These are phyloP conservation scores for Dilophus febrilis DNA, from an alignment of 2,888 invertebrate genomes.

Conservation along the genomic window DNA sequence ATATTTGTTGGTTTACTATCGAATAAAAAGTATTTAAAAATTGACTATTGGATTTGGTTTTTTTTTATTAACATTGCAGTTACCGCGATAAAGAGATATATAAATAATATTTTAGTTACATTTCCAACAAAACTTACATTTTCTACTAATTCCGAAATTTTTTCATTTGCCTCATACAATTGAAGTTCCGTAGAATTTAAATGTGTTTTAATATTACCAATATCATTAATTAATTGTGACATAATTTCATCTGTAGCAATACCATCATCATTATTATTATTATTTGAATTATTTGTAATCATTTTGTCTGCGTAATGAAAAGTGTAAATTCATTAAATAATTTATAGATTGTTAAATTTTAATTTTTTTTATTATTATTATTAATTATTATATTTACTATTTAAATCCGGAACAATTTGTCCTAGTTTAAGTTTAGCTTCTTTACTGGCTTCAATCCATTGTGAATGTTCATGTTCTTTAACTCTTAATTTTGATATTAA, in stretches of 20 bases:
- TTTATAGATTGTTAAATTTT: no score
- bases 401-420: slow-evolving; percentile 20
- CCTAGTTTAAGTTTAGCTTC: slow-evolving; percentile 23
- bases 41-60: no score
- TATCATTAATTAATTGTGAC: slow-evolving; percentile 25
- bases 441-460: slow-evolving; percentile 16
- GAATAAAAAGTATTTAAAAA: no score
- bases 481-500: slow-evolving; percentile 13
- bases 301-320: no score
- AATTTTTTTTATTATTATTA: no score
- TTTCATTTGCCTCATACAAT: slow-evolving; percentile 29
- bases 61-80: no score
- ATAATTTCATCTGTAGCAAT: slow-evolving; percentile 15
- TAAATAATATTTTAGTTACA: no score
- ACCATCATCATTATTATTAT: background rate
- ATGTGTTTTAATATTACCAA: slow-evolving; percentile 21
- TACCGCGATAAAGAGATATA: no score
- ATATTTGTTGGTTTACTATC: no score
- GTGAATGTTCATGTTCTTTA: slow-evolving; percentile 15
- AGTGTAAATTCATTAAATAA: no score
- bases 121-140: slow-evolving; percentile 19
- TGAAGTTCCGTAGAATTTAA: slow-evolving; percentile 25
- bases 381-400: no score
- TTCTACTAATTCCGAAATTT: slow-evolving; percentile 27
- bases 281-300: no score